Evolutionary conservation across 1,140 invertebrate genomes (phyloP), one percentile per base, ranked within the genome.

Genomic region (Drosophila pandora): DNA sequence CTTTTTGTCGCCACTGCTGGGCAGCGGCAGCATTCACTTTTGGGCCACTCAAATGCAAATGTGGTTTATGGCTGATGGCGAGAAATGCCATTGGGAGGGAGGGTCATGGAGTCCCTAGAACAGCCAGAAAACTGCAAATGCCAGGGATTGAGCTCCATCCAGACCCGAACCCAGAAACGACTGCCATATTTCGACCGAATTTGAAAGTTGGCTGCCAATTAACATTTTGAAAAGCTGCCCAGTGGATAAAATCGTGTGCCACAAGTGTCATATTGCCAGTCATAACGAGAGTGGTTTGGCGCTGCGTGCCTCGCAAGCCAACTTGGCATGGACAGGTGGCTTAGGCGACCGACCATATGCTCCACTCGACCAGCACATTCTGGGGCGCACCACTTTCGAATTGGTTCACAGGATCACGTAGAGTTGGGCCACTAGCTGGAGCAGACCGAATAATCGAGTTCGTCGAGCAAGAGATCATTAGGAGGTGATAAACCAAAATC

Each of bases 11-110:
- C 72, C 58, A 50, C 49, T 59, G 55, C 52, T 77, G 59, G 43
- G 61, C 47, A 67, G 61, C 52, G n/a, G 61, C 74, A 78, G 77
- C 82, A 87, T 88, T 87, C 82, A 87, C 82, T 71, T 63, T 69
- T 41, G 32, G 58, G 50, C 64, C 68, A 57, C 39, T 57, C 17
- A 63, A 62, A 62, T 64, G 43, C 43, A 62, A 73, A 61, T 68
- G 17, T 37, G 23, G 21, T 53, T 39, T 55, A 73, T 28, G 69
- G 45, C 7, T 39, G 49, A 73, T 22, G 69, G 45, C 7, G 30
- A 48, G 69, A 28, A 72, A 55, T 72, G 45, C 39, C 10, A n/a
- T 37, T 12, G 34, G 34, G 34, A 37, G 34, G 34, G 45, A 22
- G 32, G 23, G 13, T 22, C 23, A 25, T n/a, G 9, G 39, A 45